phyloP scores from a whole-genome alignment of 2,113 vertebrate species.

The Vidua chalybeata region DNA sequence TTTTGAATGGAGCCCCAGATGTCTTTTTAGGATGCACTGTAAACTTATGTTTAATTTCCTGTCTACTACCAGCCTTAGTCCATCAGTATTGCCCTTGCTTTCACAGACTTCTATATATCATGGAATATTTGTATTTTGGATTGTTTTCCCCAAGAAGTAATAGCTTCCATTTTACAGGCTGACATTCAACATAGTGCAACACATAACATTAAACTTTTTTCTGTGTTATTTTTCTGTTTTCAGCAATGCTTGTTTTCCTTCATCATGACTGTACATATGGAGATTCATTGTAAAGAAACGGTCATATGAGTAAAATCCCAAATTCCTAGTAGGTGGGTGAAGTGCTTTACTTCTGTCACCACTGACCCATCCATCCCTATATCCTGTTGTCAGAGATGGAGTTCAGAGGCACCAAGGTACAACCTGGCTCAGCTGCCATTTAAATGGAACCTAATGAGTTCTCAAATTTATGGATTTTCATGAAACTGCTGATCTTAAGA shows the following conservation, averaged over 20 bases:
- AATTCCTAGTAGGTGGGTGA: not conserved
- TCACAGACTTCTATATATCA: not conserved
- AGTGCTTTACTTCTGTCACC: not conserved
- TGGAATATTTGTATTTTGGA: not conserved
- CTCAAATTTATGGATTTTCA: not conserved
- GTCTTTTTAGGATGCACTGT: slow-evolving; percentile 16
- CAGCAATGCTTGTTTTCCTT: not conserved
- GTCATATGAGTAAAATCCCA: not conserved
- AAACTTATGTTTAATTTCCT: slow-evolving; percentile 59
- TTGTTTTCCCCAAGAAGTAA: not conserved
- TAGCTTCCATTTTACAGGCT: slow-evolving; percentile 1
- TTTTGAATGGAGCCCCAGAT: not conserved
- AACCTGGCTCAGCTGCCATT: not conserved
- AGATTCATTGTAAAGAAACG: not conserved
- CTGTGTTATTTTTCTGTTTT: not conserved
- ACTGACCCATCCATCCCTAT: not conserved
- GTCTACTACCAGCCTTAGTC: slow-evolving; percentile 2
- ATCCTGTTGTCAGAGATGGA: not conserved
- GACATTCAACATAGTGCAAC: not conserved
- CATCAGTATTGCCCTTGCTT: not conserved
- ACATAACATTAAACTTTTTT: not conserved
- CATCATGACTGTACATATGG: not conserved
- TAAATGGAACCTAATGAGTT: not conserved
- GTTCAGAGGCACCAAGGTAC: not conserved
- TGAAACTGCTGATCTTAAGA: not conserved